Evolutionary conservation across 2,797 vertebrate species (phyloP).

Genomic region (Epinephelus awoara): DNA sequence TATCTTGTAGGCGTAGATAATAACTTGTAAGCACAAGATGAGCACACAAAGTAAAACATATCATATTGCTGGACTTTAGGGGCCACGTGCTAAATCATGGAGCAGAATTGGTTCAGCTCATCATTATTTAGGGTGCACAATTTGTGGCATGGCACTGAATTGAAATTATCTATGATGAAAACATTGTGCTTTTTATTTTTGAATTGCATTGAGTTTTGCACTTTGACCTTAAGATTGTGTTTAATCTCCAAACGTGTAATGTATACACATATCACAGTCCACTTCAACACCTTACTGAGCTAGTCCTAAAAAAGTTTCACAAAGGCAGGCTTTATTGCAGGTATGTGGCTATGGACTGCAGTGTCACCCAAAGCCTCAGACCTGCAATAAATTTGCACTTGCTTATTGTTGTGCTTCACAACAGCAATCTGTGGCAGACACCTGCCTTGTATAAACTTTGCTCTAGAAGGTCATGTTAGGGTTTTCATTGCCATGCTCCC

Average conservation of each 20-base stretch:
- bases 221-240: neutral
- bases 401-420: neutral
- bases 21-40: no score
- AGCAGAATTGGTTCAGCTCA: no score
- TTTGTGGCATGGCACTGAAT: neutral
- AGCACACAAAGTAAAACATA: no score
- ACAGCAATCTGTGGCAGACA: conserved; percentile 2
- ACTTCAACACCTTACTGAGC: neutral
- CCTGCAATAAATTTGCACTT: neutral
- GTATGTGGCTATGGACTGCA: conserved; percentile 1
- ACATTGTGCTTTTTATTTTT: neutral
- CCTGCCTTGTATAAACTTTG: neutral
- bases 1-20: no score
- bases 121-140: no score
- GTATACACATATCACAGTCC: neutral
- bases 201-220: neutral
- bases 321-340: conserved; percentile 5
- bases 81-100: no score
- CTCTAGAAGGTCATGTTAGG: neutral
- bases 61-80: no score
- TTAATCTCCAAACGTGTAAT: neutral
- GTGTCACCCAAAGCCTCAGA: conserved; percentile 2
- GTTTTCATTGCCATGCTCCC: neutral
- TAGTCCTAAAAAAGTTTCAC: neutral
- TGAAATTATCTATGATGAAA: neutral